phyloP scores from a whole-genome alignment of 2,888 invertebrate genomes.

The Clepsis dumicolana region DNA sequence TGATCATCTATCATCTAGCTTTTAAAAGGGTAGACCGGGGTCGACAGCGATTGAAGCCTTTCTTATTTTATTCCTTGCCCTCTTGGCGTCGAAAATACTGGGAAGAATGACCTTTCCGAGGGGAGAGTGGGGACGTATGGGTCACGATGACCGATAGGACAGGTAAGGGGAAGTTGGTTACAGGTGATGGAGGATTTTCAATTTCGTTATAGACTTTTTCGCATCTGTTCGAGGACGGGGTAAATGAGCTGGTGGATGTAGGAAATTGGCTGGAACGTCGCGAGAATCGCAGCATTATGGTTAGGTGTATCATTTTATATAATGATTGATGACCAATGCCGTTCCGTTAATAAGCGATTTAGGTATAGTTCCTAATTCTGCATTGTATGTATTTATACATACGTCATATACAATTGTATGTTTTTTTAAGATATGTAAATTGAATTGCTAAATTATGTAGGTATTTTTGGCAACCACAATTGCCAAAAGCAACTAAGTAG shows the following conservation, averaged over 20 bases:
- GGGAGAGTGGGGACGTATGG: conserved; percentile 59
- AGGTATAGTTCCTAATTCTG: no score
- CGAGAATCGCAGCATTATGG: background rate
- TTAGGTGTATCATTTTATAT: background rate
- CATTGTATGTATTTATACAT: no score
- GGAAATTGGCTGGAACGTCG: conserved; percentile 29
- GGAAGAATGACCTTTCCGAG: conserved; percentile 70
- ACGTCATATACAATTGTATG: no score
- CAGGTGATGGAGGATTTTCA: conserved; percentile 47
- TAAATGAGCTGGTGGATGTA: conserved; percentile 30
- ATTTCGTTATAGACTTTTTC: conserved; percentile 42
- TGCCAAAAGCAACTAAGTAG: no score
- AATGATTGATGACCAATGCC: background rate
- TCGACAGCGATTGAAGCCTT: conserved; percentile 77
- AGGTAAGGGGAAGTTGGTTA: conserved; percentile 51
- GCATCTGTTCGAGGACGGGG: conserved; percentile 35
- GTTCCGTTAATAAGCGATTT: no score
- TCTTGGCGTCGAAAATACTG: conserved; percentile 71
- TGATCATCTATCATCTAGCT: conserved; percentile 79
- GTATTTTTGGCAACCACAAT: no score
- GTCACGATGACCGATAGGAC: conserved; percentile 77
- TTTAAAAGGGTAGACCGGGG: conserved; percentile 79
- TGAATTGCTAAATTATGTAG: no score
- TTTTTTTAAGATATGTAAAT: no score
- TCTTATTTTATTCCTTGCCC: conserved; percentile 75